Evolutionary conservation across 1,140 invertebrate genomes (phyloP), one percentile per base, ranked within the genome.

Genomic region (Agraylea sexmaculata): DNA sequence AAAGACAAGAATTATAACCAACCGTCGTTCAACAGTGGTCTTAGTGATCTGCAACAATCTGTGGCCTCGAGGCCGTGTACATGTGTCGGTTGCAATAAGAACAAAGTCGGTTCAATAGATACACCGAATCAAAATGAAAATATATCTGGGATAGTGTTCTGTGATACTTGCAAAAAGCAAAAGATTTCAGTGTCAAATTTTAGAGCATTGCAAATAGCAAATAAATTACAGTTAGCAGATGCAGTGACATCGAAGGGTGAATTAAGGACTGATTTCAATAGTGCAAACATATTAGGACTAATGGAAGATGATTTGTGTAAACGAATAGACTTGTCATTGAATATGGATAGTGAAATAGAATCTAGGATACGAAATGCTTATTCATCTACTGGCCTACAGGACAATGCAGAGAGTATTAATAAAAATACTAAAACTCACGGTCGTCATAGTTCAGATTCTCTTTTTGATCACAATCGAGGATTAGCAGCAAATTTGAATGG

Each of bases 121-220:
- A 45, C 12, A 12, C 2, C 22, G 11, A n/a, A 31, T 35, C 34
- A 25, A 42, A 23, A 42, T 25, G 35, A 43, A 19, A 32, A 28
- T 6, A 30, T 36, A 16, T 62, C 65, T 0, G 65, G 65, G 2
- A 62, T 68, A 21, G 55, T 68, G 0, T 61, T 61, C 43, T 68
- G 65, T 43, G 60, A 66, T 15, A 47, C 36, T 4, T 68, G 65
- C 45, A 62, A 63, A 25, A 68, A 68, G 35, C 65, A 68, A 43
- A 68, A 68, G 44, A 68, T 68, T 43, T 64, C 63, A 0, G 44
- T 64, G 1, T 66, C 63, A 0, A 68, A 68, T 42, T 66, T 68
- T 37, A 51, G 60, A 35, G 65, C 65, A 0, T 46, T 68, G 38
- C 62, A 66, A 50, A 68, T 68, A 39, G 59, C 65, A 6, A 66